Conservation (phyloP, 2,888 invertebrate genomes). For the Norana najaformis region DNA sequence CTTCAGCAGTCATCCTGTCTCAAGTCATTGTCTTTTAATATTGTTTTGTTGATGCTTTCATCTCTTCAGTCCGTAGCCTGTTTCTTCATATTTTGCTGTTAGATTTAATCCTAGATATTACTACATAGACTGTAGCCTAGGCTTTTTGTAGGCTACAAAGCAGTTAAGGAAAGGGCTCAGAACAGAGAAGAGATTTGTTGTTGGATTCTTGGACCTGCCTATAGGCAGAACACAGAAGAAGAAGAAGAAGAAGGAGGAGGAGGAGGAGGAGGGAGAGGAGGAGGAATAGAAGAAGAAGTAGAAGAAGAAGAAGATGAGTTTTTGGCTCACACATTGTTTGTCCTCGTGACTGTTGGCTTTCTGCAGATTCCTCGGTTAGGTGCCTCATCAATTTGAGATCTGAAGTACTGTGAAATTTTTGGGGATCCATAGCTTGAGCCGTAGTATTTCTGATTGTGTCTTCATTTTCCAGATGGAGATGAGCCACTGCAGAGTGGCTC, state of each 20-base stretch:
- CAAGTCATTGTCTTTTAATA: too few relatives aligned
- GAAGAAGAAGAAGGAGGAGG: too few relatives aligned
- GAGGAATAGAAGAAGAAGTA: too few relatives aligned
- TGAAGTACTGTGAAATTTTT: neutral
- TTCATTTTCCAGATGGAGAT: slow-evolving; percentile 62
- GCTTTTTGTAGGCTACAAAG: too few relatives aligned
- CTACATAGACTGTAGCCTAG: too few relatives aligned
- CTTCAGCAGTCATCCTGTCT: neutral
- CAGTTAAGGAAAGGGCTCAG: too few relatives aligned
- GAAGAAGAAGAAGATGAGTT: too few relatives aligned
- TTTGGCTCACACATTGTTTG: neutral
- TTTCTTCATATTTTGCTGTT: neutral
- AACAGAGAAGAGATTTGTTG: too few relatives aligned
- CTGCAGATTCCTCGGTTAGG: neutral
- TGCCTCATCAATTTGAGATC: neutral
- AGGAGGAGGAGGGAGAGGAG: too few relatives aligned
- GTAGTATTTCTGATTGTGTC: neutral
- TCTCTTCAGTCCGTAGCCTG: too few relatives aligned
- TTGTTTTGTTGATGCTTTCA: neutral
- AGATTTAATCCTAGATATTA: neutral
- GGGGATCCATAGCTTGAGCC: neutral
- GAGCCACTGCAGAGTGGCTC: slow-evolving; percentile 97
- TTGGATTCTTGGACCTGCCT: too few relatives aligned
- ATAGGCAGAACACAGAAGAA: too few relatives aligned
- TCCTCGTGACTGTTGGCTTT: neutral